Evolutionary conservation across 2,888 invertebrate genomes (phyloP).

Genomic region (Schizotus pectinicornis): DNA sequence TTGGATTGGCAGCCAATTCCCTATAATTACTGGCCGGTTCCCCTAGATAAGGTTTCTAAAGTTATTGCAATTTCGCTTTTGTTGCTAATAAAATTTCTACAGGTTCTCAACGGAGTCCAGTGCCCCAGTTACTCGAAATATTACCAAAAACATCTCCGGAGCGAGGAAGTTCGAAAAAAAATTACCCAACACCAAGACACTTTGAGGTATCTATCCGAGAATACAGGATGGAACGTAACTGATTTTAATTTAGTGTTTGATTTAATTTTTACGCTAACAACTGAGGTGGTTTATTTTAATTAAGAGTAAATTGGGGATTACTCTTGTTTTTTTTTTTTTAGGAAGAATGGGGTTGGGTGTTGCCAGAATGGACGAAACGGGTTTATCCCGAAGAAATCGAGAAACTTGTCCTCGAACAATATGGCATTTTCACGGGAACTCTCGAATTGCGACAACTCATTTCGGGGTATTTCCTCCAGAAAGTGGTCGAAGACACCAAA

Average conservation of each 20-base stretch:
- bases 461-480: slow-evolving; percentile 38
- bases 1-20: slow-evolving; percentile 12
- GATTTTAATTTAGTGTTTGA: too few relatives aligned
- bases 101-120: too few relatives aligned
- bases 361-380: slow-evolving; percentile 55
- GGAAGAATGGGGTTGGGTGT: slow-evolving; percentile 44
- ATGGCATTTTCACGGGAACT: slow-evolving; percentile 40
- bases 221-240: too few relatives aligned
- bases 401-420: slow-evolving; percentile 47
- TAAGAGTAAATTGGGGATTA: not conserved
- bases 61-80: too few relatives aligned
- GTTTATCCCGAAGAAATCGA: slow-evolving; percentile 50
- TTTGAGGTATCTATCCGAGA: too few relatives aligned
- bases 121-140: too few relatives aligned
- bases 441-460: slow-evolving; percentile 25
- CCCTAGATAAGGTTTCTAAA: too few relatives aligned
- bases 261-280: not conserved
- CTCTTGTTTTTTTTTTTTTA: slow-evolving; percentile 27
- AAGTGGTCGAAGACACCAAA: slow-evolving; percentile 41
- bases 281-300: not conserved
- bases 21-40: not conserved
- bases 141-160: too few relatives aligned
- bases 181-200: too few relatives aligned
- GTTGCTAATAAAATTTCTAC: too few relatives aligned
- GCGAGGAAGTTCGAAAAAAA: too few relatives aligned